Evolutionary conservation across 2,888 invertebrate genomes (phyloP), one percentile per base, ranked within the genome.

Genomic region (Itoplectis maculator): DNA sequence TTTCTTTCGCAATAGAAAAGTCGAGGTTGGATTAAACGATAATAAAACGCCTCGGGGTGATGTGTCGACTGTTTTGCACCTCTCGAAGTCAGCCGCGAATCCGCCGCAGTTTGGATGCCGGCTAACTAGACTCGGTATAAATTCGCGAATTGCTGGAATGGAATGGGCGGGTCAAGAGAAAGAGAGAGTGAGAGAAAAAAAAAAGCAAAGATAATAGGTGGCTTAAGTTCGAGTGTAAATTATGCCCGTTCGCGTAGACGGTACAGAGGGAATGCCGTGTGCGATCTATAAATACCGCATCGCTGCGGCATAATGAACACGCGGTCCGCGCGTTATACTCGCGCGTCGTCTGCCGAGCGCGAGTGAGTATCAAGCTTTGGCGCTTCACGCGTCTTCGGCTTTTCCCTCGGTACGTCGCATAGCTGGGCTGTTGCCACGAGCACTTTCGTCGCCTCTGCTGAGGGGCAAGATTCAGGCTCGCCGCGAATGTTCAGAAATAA

Each of bases 241-340:
- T 84, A 85, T 84, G 81, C 76, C 72, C 84, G 81, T 85, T 84
- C 68, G n/a, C n/a, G 83, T 79, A 83, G 84, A 83, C 81, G 83
- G 80, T 79, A 81, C 82, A 83, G 65, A 79, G 78, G 83, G 82
- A 85, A 85, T 85, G 73, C 84, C 84, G 73, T 83, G 82, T 75
- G 65, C n/a, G 77, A 83, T 87, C 88, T 88, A 88, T 87, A 87
- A 88, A 88, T 88, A 88, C 84, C 84, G 63, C 76, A 81, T 77
- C 73, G 80, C 83, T 83, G 81, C 78, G 74, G 82, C 82, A 82
- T 81, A 84, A 87, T 86, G 86, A 85, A 87, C 82, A 84, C 82
- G 77, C 82, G 83, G 82, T 81, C 65, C 23, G 63, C 63, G 68
- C 68, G 63, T 66, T 76, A 51, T 76, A 72, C 42, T 72, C 47